Evolutionary conservation across 2,797 vertebrate genomes (phyloP).

Genomic region (Microcaecilia unicolor): DNA sequence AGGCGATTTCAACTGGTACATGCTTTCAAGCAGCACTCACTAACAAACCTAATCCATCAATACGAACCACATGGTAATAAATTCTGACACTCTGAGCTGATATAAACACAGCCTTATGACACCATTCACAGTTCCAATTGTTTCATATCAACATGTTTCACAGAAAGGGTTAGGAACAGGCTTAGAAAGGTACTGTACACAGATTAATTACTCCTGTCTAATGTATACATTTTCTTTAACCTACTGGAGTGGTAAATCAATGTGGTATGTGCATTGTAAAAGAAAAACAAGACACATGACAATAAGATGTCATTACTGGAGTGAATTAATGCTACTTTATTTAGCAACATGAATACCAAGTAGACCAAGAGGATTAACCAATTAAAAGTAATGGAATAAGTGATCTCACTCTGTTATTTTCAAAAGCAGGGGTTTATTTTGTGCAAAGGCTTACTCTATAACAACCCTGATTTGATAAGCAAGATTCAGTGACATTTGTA

Average conservation of each 20-base stretch:
- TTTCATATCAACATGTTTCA: slow-evolving; percentile 2
- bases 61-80: not conserved
- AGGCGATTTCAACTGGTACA: too few species aligned
- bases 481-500: too few species aligned
- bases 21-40: too few species aligned
- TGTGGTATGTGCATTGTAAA: not conserved
- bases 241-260: not conserved
- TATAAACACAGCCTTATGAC: not conserved
- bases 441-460: not conserved
- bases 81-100: not conserved
- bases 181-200: not conserved
- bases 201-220: too few species aligned
- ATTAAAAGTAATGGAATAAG: not conserved
- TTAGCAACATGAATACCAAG: slow-evolving; percentile 11
- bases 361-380: slow-evolving; percentile 9
- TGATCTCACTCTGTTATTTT: slow-evolving; percentile 3
- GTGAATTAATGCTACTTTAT: slow-evolving; percentile 12
- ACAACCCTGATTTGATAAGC: not conserved
- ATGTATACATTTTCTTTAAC: not conserved
- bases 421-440: fast-evolving
- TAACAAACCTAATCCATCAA: not conserved
- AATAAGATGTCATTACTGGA: slow-evolving; percentile 6
- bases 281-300: not conserved
- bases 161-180: not conserved
- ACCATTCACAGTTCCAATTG: slow-evolving; percentile 3